phyloP scores from a whole-genome alignment of 2,113 vertebrate genomes.

The Anser cygnoides region DNA sequence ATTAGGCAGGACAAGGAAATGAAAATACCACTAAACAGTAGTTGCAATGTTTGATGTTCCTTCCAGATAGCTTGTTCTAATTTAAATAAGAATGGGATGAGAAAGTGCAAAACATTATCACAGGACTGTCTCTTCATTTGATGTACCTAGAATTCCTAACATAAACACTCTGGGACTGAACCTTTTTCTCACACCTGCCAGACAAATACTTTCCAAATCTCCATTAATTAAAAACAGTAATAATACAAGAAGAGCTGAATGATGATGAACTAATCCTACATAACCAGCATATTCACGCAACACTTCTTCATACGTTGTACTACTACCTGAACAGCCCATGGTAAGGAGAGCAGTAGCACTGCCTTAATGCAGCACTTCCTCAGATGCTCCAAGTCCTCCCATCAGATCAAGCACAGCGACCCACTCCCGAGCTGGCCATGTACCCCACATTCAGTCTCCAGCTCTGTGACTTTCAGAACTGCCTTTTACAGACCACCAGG shows the following conservation, averaged over 20 bases:
- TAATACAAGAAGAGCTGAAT: not conserved
- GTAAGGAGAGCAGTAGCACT: not conserved
- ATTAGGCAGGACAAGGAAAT: not conserved
- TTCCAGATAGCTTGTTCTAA: not conserved
- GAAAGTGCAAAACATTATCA: not conserved
- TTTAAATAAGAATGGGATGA: not conserved
- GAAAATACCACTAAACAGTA: not conserved
- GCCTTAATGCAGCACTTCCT: not conserved
- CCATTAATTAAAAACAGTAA: not conserved
- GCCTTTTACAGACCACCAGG: constrained; percentile 19
- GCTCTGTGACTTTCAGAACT: not conserved
- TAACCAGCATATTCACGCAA: not conserved
- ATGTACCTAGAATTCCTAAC: not conserved
- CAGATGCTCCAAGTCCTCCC: not conserved
- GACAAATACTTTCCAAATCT: not conserved
- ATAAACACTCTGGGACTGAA: not conserved
- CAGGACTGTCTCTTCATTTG: not conserved
- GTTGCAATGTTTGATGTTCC: not conserved
- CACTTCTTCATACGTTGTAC: not conserved
- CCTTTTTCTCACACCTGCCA: not conserved
- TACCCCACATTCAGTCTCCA: not conserved
- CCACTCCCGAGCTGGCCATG: not conserved
- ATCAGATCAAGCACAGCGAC: not conserved
- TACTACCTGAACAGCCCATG: not conserved
- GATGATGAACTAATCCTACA: not conserved